Percentiles rank a stretch among this genome's conserved stretches.
Evolutionary conservation across 2,888 invertebrate genomes (phyloP).

Genomic region (Hipparchia semele): DNA sequence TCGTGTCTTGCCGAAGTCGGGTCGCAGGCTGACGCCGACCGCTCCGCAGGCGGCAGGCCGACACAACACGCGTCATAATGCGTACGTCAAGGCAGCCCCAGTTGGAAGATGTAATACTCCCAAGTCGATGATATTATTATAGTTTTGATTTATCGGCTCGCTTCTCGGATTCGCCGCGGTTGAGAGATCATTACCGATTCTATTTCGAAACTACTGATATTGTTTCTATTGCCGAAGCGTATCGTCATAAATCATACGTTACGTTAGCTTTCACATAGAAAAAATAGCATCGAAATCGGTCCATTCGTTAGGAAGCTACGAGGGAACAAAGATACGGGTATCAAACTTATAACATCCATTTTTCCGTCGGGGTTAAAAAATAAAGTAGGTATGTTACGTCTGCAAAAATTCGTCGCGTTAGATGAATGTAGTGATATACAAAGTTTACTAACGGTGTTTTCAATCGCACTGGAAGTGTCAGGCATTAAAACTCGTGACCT

Average conservation of each 20-base stretch:
- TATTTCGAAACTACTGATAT: slow-evolving; percentile 61
- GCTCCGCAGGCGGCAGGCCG: too few relatives aligned
- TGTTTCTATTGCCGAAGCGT: slow-evolving; percentile 50
- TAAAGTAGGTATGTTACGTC: too few relatives aligned
- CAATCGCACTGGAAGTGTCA: background rate
- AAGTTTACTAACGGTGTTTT: slow-evolving; percentile 23
- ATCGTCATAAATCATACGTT: too few relatives aligned
- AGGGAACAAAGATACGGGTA: too few relatives aligned
- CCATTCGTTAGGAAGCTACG: too few relatives aligned
- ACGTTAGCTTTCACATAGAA: too few relatives aligned
- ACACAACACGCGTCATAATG: slow-evolving; percentile 32
- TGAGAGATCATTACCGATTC: slow-evolving; percentile 67
- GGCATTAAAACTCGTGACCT: background rate
- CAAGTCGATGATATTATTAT: slow-evolving; percentile 72
- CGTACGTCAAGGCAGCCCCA: slow-evolving; percentile 34
- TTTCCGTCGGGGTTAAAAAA: too few relatives aligned
- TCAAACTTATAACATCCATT: too few relatives aligned
- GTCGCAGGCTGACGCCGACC: background rate
- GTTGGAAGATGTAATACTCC: slow-evolving; percentile 35
- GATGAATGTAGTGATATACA: slow-evolving; percentile 17
- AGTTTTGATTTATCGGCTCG: slow-evolving; percentile 69
- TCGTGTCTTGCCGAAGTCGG: background rate
- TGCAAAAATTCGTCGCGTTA: too few relatives aligned
- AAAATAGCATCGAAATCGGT: too few relatives aligned
- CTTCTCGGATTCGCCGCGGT: slow-evolving; percentile 65